These are phyloP conservation scores for Nomada lathburiana DNA, from an alignment of 2,888 invertebrate genomes.

Conservation along the genomic window DNA sequence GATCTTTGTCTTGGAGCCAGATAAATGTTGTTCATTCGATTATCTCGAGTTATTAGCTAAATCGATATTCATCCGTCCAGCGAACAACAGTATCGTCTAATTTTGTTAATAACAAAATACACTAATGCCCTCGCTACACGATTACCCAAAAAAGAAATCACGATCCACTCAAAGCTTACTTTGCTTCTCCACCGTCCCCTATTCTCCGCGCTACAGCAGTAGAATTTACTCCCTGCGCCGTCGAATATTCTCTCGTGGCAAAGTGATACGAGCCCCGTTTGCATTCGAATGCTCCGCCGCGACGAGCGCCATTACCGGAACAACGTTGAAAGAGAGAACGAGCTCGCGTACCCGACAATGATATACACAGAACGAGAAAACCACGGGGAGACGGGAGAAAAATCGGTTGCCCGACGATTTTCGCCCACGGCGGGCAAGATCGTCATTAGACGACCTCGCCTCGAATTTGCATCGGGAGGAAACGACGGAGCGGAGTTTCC, in stretches of 20 bases:
- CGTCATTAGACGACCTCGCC: slow-evolving; percentile 78
- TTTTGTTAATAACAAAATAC: too few relatives aligned
- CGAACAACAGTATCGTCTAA: too few relatives aligned
- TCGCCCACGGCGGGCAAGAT: slow-evolving; percentile 73
- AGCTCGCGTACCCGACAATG: background rate
- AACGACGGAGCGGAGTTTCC: slow-evolving; percentile 72
- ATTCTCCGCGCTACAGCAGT: background rate
- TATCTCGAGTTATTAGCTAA: too few relatives aligned
- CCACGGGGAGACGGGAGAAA: slow-evolving; percentile 58
- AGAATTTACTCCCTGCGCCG: slow-evolving; percentile 43
- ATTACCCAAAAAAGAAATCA: background rate
- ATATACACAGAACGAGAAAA: slow-evolving; percentile 28
- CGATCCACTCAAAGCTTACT: background rate
- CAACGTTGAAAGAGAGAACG: background rate
- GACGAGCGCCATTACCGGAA: slow-evolving; percentile 65
- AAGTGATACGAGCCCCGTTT: slow-evolving; percentile 77
- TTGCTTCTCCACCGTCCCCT: background rate
- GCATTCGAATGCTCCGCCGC: slow-evolving; percentile 74
- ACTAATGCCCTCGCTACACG: background rate
- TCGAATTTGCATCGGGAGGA: slow-evolving; percentile 78
- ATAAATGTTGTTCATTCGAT: too few relatives aligned
- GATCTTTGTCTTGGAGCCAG: too few relatives aligned
- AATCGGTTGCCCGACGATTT: slow-evolving; percentile 75
- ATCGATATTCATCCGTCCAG: too few relatives aligned
- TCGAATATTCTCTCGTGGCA: slow-evolving; percentile 58